Evolutionary conservation across 2,113 vertebrate genomes (phyloP).

Genomic region (Pavo muticus): DNA sequence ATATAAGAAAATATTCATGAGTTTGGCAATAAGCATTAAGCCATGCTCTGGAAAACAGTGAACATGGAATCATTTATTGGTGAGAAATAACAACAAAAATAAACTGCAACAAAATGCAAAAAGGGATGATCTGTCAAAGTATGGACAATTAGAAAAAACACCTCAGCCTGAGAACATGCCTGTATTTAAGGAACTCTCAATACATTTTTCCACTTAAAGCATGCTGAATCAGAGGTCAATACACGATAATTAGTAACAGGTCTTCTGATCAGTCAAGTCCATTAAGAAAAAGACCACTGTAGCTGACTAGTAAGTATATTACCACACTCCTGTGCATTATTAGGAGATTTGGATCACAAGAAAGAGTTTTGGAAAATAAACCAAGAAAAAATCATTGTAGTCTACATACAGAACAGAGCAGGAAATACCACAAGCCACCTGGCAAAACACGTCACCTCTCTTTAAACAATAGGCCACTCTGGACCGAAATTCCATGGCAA

Average conservation of each 20-base stretch:
- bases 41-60: background rate
- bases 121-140: background rate
- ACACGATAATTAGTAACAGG: background rate
- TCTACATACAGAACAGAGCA: background rate
- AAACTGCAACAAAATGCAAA: background rate
- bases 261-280: background rate
- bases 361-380: background rate
- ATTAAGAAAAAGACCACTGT: background rate
- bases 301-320: background rate
- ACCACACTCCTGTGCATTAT: background rate
- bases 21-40: background rate
- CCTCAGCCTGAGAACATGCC: background rate
- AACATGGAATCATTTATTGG: constrained; percentile 19
- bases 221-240: background rate
- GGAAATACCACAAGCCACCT: background rate
- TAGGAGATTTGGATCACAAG: background rate
- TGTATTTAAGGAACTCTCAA: background rate
- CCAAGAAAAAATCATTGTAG: background rate
- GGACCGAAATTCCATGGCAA: background rate
- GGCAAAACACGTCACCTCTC: background rate
- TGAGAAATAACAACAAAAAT: constrained; percentile 56
- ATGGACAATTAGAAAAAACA: background rate
- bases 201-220: background rate
- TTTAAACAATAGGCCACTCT: background rate
- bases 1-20: background rate